A percentile compares a stretch with the other conserved stretches of the same genome.
phyloP scores from a whole-genome alignment of 1,140 invertebrate species.

The Drosophila ficusphila region DNA sequence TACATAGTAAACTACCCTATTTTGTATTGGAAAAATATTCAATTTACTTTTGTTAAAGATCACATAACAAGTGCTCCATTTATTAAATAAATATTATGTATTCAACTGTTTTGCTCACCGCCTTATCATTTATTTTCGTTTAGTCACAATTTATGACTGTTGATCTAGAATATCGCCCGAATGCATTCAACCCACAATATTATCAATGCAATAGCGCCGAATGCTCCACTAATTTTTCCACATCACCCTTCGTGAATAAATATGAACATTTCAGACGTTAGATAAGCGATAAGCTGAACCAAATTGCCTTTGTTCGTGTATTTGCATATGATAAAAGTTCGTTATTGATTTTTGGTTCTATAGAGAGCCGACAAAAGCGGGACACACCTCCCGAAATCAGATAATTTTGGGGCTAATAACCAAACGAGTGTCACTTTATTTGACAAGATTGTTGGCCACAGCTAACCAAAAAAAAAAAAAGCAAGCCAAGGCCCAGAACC shows the following conservation, averaged over 20 bases:
- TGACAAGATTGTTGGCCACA: slow-evolving; percentile 40
- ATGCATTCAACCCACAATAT: slow-evolving; percentile 33
- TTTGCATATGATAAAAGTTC: slow-evolving; percentile 72
- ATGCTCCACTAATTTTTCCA: slow-evolving; percentile 14
- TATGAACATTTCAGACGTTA: slow-evolving; percentile 41
- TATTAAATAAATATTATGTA: slow-evolving; percentile 11
- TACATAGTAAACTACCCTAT: not conserved
- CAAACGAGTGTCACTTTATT: slow-evolving; percentile 4
- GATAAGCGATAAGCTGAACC: slow-evolving; percentile 51
- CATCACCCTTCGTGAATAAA: slow-evolving; percentile 31
- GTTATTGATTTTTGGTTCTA: slow-evolving; percentile 64
- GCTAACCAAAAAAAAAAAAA: slow-evolving; percentile 3
- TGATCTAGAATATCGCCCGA: slow-evolving; percentile 5
- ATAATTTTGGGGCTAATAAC: slow-evolving; percentile 26
- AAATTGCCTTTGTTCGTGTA: slow-evolving; percentile 51
- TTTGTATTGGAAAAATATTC: not conserved
- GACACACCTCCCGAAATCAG: slow-evolving; percentile 40
- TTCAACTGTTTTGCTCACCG: slow-evolving; percentile 2
- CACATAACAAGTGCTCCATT: not conserved
- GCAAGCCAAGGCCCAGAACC: slow-evolving; percentile 16
- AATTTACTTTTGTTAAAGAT: not conserved
- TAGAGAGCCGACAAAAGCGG: slow-evolving; percentile 14
- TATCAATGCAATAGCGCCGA: slow-evolving; percentile 13
- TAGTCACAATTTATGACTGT: slow-evolving; percentile 12
- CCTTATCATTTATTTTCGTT: slow-evolving; percentile 4